These are phyloP conservation scores for Neodiprion fabricii DNA, from an alignment of 1,140 invertebrate species.

Conservation along the genomic window DNA sequence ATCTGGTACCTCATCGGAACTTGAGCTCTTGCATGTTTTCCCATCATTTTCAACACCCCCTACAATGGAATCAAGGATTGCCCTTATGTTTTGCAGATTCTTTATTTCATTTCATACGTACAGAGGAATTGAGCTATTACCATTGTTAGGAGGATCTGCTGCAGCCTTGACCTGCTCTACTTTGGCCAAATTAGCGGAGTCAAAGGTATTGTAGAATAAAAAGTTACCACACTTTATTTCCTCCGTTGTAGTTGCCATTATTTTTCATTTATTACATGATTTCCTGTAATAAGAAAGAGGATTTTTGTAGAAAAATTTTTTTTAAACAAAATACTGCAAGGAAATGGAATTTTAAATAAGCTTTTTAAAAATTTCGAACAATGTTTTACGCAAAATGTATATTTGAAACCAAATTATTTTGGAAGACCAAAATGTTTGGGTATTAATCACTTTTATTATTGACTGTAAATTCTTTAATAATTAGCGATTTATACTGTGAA, in stretches of 20 bases:
- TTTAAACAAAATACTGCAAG: too few species aligned
- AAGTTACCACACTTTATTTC: slow-evolving; percentile 69
- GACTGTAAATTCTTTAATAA: too few species aligned
- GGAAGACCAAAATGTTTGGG: too few species aligned
- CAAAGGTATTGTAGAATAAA: slow-evolving; percentile 81
- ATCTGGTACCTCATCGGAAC: slow-evolving; percentile 63
- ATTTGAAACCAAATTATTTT: neutral
- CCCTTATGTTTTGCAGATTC: slow-evolving; percentile 10
- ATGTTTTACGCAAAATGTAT: neutral
- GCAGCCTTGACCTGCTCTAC: slow-evolving; percentile 69
- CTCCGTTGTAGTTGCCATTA: slow-evolving; percentile 47
- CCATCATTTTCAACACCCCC: slow-evolving; percentile 33
- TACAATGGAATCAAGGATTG: slow-evolving; percentile 24
- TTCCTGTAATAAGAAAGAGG: slow-evolving; percentile 18
- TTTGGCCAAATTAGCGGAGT: slow-evolving; percentile 84
- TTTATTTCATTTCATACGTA: slow-evolving; percentile 16
- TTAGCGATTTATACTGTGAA: too few species aligned
- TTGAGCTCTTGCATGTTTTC: slow-evolving; percentile 41
- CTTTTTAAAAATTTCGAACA: neutral
- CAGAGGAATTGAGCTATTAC: slow-evolving; percentile 30
- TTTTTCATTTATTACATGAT: slow-evolving; percentile 18
- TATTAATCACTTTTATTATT: too few species aligned
- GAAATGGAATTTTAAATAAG: too few species aligned
- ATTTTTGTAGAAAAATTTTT: neutral
- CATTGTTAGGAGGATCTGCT: slow-evolving; percentile 37